These are phyloP conservation scores for Lordiphosa stackelbergi DNA, from an alignment of 1,140 invertebrate genomes.

Conservation along the genomic window DNA sequence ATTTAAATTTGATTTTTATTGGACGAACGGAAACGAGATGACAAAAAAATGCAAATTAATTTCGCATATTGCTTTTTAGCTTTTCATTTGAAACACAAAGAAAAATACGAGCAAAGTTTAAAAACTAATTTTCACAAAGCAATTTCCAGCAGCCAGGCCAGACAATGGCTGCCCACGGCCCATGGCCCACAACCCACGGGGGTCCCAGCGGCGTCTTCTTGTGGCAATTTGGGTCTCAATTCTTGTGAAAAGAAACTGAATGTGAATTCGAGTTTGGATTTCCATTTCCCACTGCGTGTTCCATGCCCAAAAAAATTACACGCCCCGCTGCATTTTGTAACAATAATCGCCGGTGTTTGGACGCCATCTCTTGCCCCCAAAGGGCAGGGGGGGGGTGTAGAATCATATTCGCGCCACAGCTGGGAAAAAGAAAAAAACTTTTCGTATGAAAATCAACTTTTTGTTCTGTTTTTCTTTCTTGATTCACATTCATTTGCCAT, in stretches of 20 bases:
- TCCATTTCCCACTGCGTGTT: slow-evolving; percentile 48
- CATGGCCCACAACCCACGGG: not conserved
- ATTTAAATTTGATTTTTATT: slow-evolving; percentile 74
- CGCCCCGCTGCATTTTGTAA: slow-evolving; percentile 63
- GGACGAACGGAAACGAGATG: slow-evolving; percentile 29
- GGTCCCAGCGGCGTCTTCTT: slow-evolving; percentile 30
- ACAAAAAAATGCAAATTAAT: slow-evolving; percentile 73
- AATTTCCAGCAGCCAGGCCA: slow-evolving; percentile 53
- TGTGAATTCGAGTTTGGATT: slow-evolving; percentile 43
- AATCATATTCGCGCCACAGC: slow-evolving; percentile 40
- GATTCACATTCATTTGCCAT: slow-evolving; percentile 43
- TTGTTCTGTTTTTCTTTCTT: slow-evolving; percentile 39
- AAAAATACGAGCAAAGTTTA: slow-evolving; percentile 54
- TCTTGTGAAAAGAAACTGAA: slow-evolving; percentile 20
- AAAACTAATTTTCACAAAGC: slow-evolving; percentile 75
- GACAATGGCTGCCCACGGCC: slow-evolving; percentile 10
- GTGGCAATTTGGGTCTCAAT: slow-evolving; percentile 68
- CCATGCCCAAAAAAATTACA: slow-evolving; percentile 58
- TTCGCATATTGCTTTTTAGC: slow-evolving; percentile 59
- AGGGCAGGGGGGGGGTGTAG: no score
- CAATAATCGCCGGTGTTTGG: slow-evolving; percentile 72
- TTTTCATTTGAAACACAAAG: slow-evolving; percentile 35
- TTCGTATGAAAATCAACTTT: slow-evolving; percentile 69
- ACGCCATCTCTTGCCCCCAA: no score
- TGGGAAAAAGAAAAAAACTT: slow-evolving; percentile 45